A percentile compares a stretch with the other conserved stretches of the same genome.
phyloP scores from a whole-genome alignment of 2,888 invertebrate genomes.

The Melitaea athalia region DNA sequence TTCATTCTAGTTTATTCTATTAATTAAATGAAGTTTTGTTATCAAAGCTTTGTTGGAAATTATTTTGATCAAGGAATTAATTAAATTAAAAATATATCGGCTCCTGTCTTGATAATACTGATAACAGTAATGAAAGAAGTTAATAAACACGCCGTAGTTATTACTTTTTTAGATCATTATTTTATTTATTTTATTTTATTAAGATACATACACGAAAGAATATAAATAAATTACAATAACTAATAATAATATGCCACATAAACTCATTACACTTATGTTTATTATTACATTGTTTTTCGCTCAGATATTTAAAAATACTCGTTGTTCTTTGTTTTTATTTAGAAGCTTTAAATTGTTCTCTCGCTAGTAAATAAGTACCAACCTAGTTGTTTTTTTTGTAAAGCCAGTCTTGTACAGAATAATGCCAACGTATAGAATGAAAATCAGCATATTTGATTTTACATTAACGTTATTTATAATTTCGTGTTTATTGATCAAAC shows the following conservation, averaged over 20 bases:
- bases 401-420: not conserved
- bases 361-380: slow-evolving; percentile 4
- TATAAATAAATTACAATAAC: too few species aligned
- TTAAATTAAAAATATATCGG: not conserved
- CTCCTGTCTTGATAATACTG: slow-evolving; percentile 9
- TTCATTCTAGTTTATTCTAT: too few species aligned
- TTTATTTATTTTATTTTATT: too few species aligned
- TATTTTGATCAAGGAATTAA: not conserved
- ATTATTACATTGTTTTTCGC: not conserved
- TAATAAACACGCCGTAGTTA: not conserved
- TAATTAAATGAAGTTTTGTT: not conserved
- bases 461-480: not conserved
- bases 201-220: too few species aligned
- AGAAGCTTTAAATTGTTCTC: not conserved
- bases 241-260: too few species aligned
- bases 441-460: not conserved
- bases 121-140: slow-evolving; percentile 22
- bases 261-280: not conserved
- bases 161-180: slow-evolving; percentile 5
- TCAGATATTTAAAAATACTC: slow-evolving; percentile 3
- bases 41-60: too few species aligned
- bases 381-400: slow-evolving; percentile 9
- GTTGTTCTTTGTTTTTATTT: not conserved
- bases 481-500: not conserved
- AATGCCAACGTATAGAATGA: not conserved